phyloP scores from a whole-genome alignment of 2,888 invertebrate genomes.

The Pachycephus smyrnensis region DNA sequence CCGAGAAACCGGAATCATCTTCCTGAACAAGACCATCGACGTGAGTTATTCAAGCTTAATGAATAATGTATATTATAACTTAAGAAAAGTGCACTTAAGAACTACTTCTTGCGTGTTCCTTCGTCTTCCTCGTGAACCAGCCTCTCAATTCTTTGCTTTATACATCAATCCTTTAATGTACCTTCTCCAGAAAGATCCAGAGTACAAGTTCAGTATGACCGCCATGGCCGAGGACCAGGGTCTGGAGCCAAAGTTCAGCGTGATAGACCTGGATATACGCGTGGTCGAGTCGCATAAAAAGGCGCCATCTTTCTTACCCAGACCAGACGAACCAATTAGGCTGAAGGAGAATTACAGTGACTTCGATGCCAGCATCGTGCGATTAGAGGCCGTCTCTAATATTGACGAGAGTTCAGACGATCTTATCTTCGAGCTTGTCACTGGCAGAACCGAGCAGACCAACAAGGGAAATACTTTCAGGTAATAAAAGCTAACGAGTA shows the following conservation, averaged over 20 bases:
- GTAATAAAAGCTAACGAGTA: slow-evolving; percentile 31
- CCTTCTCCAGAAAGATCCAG: slow-evolving; percentile 72
- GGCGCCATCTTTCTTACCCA: slow-evolving; percentile 79
- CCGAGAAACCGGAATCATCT: slow-evolving; percentile 85
- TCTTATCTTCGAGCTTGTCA: slow-evolving; percentile 82
- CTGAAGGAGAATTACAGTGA: slow-evolving; percentile 82
- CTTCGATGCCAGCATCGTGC: slow-evolving; percentile 78
- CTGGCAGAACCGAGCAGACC: slow-evolving; percentile 87
- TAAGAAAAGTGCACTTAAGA: neutral
- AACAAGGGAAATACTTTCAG: slow-evolving; percentile 80
- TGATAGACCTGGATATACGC: slow-evolving; percentile 84
- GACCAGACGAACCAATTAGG: slow-evolving; percentile 73
- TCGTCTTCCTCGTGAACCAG: neutral
- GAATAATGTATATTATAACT: slow-evolving; percentile 3
- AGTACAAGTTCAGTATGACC: slow-evolving; percentile 76
- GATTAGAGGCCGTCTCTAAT: slow-evolving; percentile 81
- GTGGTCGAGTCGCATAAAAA: slow-evolving; percentile 91
- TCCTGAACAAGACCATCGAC: slow-evolving; percentile 75
- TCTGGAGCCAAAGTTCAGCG: slow-evolving; percentile 73
- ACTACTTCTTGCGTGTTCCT: neutral
- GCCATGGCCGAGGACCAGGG: slow-evolving; percentile 87
- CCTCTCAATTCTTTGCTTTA: neutral
- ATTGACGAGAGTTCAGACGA: slow-evolving; percentile 77
- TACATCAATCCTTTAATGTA: neutral
- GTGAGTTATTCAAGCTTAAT: slow-evolving; percentile 67